These are phyloP conservation scores for Huso huso DNA, from an alignment of 2,797 vertebrate species.

Conservation along the genomic window DNA sequence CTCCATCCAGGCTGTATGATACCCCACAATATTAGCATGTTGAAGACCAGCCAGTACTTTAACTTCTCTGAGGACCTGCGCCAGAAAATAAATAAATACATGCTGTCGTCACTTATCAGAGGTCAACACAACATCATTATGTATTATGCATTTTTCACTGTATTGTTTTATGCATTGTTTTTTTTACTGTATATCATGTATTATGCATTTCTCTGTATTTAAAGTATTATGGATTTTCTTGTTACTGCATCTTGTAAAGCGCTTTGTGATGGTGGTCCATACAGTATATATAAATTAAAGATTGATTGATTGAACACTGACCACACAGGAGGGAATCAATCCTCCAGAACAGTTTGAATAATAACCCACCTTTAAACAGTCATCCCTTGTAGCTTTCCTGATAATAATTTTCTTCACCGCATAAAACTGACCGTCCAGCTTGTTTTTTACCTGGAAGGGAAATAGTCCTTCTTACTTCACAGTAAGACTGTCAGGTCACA, in stretches of 20 bases:
- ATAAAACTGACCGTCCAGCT: constrained; percentile 86
- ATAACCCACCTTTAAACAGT: constrained; percentile 82
- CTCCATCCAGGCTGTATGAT: constrained; percentile 97
- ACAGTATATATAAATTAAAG: too few species aligned
- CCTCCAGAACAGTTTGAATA: background rate
- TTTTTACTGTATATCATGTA: too few species aligned
- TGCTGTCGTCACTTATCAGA: background rate
- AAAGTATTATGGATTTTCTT: too few species aligned
- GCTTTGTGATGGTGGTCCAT: too few species aligned
- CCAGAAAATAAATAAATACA: constrained; percentile 3
- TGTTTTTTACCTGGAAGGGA: constrained; percentile 80
- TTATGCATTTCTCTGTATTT: too few species aligned
- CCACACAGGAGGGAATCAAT: background rate
- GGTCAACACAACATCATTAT: too few species aligned
- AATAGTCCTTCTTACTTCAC: background rate
- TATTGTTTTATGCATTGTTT: too few species aligned
- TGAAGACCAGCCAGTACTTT: constrained; percentile 90
- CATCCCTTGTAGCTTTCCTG: constrained; percentile 78
- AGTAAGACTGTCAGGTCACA: too few species aligned
- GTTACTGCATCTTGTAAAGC: too few species aligned
- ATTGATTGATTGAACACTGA: too few species aligned
- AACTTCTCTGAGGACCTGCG: constrained; percentile 86
- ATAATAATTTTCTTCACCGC: constrained; percentile 97
- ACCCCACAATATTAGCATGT: constrained; percentile 84
- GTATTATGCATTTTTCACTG: too few species aligned